These are phyloP conservation scores for Lymantria dispar DNA, from an alignment of 2,888 invertebrate genomes.

Conservation along the genomic window DNA sequence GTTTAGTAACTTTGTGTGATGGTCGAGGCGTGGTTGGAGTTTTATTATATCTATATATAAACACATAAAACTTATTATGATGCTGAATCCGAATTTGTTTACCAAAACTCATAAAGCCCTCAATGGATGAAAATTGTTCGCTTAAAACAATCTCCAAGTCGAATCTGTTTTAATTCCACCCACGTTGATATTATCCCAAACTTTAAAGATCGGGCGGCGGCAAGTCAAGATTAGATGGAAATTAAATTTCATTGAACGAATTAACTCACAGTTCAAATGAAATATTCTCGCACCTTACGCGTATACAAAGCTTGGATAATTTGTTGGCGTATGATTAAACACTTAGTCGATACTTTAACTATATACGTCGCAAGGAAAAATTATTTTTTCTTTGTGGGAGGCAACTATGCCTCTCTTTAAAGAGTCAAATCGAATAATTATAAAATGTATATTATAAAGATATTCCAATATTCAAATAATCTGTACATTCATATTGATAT, in stretches of 20 bases:
- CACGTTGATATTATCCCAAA: slow-evolving; percentile 12
- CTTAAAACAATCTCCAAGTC: slow-evolving; percentile 10
- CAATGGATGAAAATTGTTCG: slow-evolving; percentile 5
- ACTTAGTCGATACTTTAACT: slow-evolving; percentile 15
- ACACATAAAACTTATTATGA: no score
- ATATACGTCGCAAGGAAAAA: slow-evolving; percentile 13
- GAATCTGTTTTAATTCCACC: slow-evolving; percentile 22
- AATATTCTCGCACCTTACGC: slow-evolving; percentile 8
- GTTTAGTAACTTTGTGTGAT: no score
- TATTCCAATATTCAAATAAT: no score
- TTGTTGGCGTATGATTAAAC: slow-evolving; percentile 20
- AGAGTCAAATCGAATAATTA: no score
- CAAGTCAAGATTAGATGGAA: slow-evolving; percentile 15
- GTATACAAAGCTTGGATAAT: slow-evolving; percentile 14
- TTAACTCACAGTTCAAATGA: slow-evolving; percentile 3
- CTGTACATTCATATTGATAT: no score
- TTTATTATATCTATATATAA: no score
- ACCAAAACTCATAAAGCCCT: no score
- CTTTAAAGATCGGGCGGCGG: slow-evolving; percentile 9
- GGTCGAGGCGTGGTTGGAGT: no score
- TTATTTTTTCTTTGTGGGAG: slow-evolving; percentile 10
- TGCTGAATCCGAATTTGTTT: no score
- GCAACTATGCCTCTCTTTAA: no score
- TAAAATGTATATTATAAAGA: no score
- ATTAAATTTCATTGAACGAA: slow-evolving; percentile 22